Conservation (phyloP, 2,113 vertebrate species). For the Lepisosteus oculatus region DNA sequence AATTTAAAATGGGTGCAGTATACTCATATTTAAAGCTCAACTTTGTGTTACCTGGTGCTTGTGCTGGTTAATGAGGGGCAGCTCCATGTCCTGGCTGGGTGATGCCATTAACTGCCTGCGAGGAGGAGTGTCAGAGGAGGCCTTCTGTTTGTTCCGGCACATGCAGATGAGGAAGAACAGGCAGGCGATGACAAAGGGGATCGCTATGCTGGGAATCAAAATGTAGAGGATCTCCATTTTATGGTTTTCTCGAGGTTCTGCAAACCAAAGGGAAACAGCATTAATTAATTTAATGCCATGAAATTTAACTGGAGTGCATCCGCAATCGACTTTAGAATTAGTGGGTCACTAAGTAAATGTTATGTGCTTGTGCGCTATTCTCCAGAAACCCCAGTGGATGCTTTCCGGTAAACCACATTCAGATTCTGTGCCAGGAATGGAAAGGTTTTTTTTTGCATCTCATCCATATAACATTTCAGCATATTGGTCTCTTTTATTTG, state of each 20-base stretch:
- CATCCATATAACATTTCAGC: too few relatives aligned
- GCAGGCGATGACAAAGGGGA: constrained; percentile 87
- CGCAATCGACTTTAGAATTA: too few relatives aligned
- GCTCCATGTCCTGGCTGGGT: constrained; percentile 88
- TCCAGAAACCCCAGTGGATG: too few relatives aligned
- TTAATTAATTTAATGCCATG: background rate
- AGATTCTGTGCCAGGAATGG: too few relatives aligned
- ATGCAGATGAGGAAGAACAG: constrained; percentile 92
- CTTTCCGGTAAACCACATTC: too few relatives aligned
- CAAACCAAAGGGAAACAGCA: background rate
- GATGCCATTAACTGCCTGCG: constrained; percentile 79
- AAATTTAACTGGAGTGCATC: too few relatives aligned
- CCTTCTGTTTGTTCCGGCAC: constrained; percentile 93
- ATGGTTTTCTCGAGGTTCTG: constrained; percentile 81
- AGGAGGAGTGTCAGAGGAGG: constrained; percentile 69
- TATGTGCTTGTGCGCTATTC: too few relatives aligned
- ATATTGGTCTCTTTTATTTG: too few relatives aligned
- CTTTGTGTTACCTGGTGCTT: constrained; percentile 77
- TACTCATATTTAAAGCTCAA: too few relatives aligned
- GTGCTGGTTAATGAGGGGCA: constrained; percentile 85
- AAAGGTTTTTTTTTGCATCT: too few relatives aligned
- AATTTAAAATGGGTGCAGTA: too few relatives aligned
- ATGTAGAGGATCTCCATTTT: constrained; percentile 95
- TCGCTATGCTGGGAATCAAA: constrained; percentile 88
- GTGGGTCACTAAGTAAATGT: too few relatives aligned